Percentiles rank a stretch among this genome's conserved stretches.
These are phyloP conservation scores for Nycticorax nycticorax DNA, from an alignment of 2,113 vertebrate genomes.

Conservation along the genomic window DNA sequence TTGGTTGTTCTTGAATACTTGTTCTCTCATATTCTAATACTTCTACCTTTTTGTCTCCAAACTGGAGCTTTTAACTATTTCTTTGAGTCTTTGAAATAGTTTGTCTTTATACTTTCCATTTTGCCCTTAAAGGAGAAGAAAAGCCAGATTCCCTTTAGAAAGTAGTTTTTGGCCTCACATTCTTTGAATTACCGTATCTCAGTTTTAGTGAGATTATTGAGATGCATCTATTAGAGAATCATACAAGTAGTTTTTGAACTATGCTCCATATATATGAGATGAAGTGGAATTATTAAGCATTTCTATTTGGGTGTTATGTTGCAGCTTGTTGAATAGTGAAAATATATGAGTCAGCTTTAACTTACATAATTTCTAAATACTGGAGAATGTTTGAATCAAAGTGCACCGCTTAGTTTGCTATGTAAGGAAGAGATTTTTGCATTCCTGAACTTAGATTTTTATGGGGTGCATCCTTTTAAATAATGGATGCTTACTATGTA, in stretches of 20 bases:
- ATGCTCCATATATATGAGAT: neutral
- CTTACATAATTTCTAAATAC: neutral
- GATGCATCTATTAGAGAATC: neutral
- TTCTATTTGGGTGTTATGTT: neutral
- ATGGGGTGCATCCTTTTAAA: neutral
- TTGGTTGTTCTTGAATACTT: neutral
- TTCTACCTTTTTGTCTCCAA: neutral
- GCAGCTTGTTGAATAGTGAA: neutral
- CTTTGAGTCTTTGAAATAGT: neutral
- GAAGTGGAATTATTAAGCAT: neutral
- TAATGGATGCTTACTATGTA: neutral
- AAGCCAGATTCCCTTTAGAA: neutral
- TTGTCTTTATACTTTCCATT: neutral
- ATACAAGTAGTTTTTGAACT: neutral
- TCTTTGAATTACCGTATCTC: neutral
- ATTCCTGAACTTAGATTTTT: neutral
- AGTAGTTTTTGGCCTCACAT: neutral
- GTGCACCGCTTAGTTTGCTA: neutral
- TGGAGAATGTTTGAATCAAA: neutral
- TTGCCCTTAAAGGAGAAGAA: neutral
- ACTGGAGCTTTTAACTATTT: neutral
- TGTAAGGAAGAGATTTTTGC: neutral
- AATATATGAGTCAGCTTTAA: neutral
- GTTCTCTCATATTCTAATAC: neutral
- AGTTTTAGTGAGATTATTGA: neutral